phyloP scores from a whole-genome alignment of 2,797 vertebrate species.

The Limosa lapponica region DNA sequence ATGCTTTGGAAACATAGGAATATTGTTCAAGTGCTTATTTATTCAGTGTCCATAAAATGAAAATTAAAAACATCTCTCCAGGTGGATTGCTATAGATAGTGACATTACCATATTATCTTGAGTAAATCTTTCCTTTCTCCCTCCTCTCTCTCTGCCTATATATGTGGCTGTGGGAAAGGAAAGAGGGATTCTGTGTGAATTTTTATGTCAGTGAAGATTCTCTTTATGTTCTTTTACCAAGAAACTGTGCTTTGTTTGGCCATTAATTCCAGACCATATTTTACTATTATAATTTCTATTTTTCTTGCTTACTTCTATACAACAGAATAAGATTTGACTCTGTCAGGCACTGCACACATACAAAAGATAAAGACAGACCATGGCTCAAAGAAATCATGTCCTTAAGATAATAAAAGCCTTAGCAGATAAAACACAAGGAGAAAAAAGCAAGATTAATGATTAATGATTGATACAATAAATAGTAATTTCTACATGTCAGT shows the following conservation, averaged over 20 bases:
- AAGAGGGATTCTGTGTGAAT: neutral
- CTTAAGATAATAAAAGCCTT: neutral
- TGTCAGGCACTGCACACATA: neutral
- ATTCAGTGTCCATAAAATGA: neutral
- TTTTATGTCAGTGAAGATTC: neutral
- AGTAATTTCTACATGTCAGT: neutral
- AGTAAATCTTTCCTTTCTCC: neutral
- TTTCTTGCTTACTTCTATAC: neutral
- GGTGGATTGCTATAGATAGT: neutral
- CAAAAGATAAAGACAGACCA: neutral
- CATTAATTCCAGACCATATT: neutral
- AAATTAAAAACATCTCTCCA: neutral
- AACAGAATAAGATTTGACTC: neutral
- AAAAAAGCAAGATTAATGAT: neutral
- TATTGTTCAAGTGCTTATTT: neutral
- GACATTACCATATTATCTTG: neutral
- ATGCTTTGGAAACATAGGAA: neutral
- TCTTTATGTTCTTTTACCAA: neutral
- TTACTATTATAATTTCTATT: neutral
- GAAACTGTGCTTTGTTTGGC: neutral
- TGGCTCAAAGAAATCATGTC: neutral
- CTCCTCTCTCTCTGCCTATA: neutral
- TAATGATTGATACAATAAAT: constrained; percentile 38
- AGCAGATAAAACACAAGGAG: neutral
- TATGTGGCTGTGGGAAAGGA: neutral